A percentile compares a stretch with the other conserved stretches of the same genome.
Conservation (phyloP, 37 sponge, comb jelly and placozoan genomes). For the Halisarca cf. caerulea region DNA sequence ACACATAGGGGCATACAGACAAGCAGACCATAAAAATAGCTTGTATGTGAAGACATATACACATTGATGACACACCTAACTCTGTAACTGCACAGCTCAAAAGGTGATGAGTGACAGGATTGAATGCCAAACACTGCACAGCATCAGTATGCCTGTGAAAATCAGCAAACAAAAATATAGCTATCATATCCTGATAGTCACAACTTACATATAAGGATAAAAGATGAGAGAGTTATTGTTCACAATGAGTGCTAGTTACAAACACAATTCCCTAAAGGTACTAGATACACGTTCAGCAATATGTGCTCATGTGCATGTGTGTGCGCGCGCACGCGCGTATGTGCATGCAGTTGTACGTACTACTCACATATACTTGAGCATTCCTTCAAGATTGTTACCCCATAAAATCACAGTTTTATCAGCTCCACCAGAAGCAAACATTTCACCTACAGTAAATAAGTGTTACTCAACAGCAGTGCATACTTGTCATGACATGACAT, state of each 20-base stretch:
- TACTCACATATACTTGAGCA: constrained; percentile 79
- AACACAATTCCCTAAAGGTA: background rate
- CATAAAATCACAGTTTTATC: constrained; percentile 95
- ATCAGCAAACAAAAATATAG: background rate
- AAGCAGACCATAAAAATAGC: no score
- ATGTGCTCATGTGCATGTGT: background rate
- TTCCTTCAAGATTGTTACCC: constrained; percentile 69
- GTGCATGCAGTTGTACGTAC: background rate
- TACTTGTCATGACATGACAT: background rate
- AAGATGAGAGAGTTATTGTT: no score
- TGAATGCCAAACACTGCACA: constrained; percentile 86
- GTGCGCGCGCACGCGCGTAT: background rate
- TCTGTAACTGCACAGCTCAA: constrained; percentile 84
- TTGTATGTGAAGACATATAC: background rate
- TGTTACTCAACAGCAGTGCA: background rate
- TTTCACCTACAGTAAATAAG: constrained; percentile 20
- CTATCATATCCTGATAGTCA: no score
- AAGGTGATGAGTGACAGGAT: constrained; percentile 82
- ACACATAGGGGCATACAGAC: background rate
- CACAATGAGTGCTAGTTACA: no score
- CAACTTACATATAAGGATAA: no score
- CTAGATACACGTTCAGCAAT: background rate
- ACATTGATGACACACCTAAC: constrained; percentile 78
- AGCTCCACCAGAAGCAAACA: constrained; percentile 87
- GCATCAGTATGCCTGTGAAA: constrained; percentile 65